phyloP scores from a whole-genome alignment of 53 echinoderm and acorn worm genomes.

The Paelopatides confundens region DNA sequence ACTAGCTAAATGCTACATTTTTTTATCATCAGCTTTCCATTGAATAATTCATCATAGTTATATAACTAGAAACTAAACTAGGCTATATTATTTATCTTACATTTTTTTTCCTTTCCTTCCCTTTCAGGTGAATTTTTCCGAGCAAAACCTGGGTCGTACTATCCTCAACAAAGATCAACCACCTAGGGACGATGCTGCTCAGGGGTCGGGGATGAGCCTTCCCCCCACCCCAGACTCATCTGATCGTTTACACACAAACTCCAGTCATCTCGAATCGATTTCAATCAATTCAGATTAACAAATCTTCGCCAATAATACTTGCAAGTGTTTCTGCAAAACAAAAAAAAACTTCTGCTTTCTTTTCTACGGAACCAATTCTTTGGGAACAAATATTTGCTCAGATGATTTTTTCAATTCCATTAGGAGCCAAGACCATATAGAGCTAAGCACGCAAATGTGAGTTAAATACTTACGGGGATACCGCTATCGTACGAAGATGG shows the following conservation, averaged over 20 bases:
- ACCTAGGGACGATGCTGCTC: constrained; percentile 79
- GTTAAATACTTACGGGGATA: constrained; percentile 26
- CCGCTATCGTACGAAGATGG: constrained; percentile 35
- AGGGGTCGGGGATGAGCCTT: constrained; percentile 87
- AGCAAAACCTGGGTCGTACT: constrained; percentile 84
- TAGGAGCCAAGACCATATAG: constrained; percentile 1
- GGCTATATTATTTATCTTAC: background rate
- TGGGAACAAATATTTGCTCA: constrained; percentile 42
- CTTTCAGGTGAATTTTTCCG: constrained; percentile 95
- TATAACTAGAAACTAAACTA: background rate
- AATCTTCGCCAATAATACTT: background rate
- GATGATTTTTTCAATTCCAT: constrained; percentile 47
- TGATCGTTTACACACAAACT: constrained; percentile 76
- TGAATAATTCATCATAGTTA: background rate
- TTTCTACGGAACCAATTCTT: constrained; percentile 22
- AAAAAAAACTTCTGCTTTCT: background rate
- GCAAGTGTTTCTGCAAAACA: background rate
- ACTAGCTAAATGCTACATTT: no score
- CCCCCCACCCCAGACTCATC: constrained; percentile 95
- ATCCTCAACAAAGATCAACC: constrained; percentile 65
- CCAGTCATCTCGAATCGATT: constrained; percentile 31
- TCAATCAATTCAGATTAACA: constrained; percentile 37
- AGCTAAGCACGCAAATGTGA: background rate
- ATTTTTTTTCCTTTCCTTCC: background rate
- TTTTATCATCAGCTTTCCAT: no score